Conservation (phyloP, 2,888 invertebrate species). For the Polylopha cassiicola region DNA sequence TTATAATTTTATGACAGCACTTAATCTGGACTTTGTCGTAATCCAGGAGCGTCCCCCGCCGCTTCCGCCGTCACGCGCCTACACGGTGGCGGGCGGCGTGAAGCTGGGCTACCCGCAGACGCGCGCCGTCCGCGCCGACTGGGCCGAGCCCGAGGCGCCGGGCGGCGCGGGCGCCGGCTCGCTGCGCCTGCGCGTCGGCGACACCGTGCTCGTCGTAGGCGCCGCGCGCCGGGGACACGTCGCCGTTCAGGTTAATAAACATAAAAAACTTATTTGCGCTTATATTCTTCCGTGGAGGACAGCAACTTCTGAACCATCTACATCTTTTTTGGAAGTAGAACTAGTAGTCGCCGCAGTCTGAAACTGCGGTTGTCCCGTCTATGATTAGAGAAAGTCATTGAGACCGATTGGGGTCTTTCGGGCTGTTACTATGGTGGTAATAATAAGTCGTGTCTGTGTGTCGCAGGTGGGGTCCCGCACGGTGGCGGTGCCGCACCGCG, state of each 20-base stretch:
- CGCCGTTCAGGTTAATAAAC: conserved; percentile 82
- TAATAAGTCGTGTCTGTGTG: not conserved
- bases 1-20: too few relatives aligned
- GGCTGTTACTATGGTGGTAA: not conserved
- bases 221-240: conserved; percentile 93
- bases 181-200: conserved; percentile 82
- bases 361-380: too few relatives aligned
- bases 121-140: conserved; percentile 93
- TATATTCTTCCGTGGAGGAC: too few relatives aligned
- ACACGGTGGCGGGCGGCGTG: conserved; percentile 93
- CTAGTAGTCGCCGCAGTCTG: too few relatives aligned
- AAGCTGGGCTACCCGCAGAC: conserved; percentile 95
- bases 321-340: too few relatives aligned
- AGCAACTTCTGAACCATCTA: too few relatives aligned
- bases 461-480: conserved; percentile 48
- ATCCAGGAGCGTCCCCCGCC: conserved; percentile 92
- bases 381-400: too few relatives aligned
- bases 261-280: not conserved
- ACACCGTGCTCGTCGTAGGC: conserved; percentile 91
- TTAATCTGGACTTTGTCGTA: too few relatives aligned
- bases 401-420: conserved; percentile 7
- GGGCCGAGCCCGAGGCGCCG: conserved; percentile 74
- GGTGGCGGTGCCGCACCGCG: conserved; percentile 60
- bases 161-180: conserved; percentile 48
- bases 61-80: conserved; percentile 92